Evolutionary conservation across 2,888 invertebrate species (phyloP), one percentile per base, ranked within the genome.

Genomic region (Noctuana brunneofusca): DNA sequence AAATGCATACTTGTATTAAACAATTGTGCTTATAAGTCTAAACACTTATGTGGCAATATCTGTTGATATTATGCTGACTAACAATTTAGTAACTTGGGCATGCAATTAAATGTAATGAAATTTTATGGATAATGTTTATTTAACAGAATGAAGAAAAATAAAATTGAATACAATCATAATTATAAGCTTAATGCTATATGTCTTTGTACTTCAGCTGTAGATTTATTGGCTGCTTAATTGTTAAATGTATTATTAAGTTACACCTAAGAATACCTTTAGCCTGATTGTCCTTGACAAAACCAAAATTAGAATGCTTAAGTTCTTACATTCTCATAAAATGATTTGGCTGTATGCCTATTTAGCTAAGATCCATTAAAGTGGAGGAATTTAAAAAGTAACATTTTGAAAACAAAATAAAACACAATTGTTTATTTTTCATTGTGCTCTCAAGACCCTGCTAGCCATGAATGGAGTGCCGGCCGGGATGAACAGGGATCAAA

Each of bases 391-490:
- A 48, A 48, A 48, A 48, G 22, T 24, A 48, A 24, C 4, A 16
- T 12, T 9, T 52, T 14, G 20, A 38, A 52, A 38, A 35, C 2
- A 24, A 18, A 48, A 62, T 46, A 35, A 35, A 54, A 62, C 49
- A 49, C 18, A 4, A 38, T 62, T 24, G 46, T 81, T 83, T 86
- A 73, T 87, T 86, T 87, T 87, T 71, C 76, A 78, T 84, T 83
- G 80, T 81, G 80, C 83, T 79, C 80, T 86, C 72, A 74, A 91
- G 90, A 76, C 88, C 74, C 87, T 91, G 83, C 80, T 87, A 79
- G 76, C 85, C 75, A 89, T 91, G 91, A 90, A 89, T 72, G 90
- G 90, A 75, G 82, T 87, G 72, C 84, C 89, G 69, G 85, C 85
- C 65, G 87, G 88, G 82, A 79, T 78, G 79, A 75, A 79, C 65